These are phyloP conservation scores for Tetramorium bicarinatum DNA, from an alignment of 2,888 invertebrate species.

Conservation along the genomic window DNA sequence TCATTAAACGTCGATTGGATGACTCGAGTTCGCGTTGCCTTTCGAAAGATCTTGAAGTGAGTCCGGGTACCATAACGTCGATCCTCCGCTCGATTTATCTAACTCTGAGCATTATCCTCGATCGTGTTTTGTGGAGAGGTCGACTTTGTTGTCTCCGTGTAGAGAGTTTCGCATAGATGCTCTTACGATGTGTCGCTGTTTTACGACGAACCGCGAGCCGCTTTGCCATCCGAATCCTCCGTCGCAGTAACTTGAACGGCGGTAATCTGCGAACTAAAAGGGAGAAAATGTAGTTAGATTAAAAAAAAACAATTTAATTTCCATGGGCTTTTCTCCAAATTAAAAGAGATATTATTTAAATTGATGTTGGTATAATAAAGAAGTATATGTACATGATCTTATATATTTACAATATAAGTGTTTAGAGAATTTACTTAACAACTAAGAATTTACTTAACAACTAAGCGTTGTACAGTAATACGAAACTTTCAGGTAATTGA, in stretches of 20 bases:
- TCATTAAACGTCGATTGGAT: slow-evolving; percentile 16
- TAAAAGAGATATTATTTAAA: background rate
- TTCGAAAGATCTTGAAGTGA: background rate
- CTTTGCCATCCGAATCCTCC: slow-evolving; percentile 24
- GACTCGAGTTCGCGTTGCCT: background rate
- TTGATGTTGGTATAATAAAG: background rate
- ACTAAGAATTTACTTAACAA: no score
- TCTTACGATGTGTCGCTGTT: slow-evolving; percentile 55
- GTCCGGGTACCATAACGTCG: slow-evolving; percentile 53
- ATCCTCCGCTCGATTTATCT: slow-evolving; percentile 16
- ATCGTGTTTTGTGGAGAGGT: slow-evolving; percentile 10
- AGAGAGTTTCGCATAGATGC: slow-evolving; percentile 32
- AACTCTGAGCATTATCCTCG: slow-evolving; percentile 2
- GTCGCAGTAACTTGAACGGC: background rate
- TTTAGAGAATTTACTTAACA: no score
- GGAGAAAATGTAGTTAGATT: background rate
- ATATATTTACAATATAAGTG: no score
- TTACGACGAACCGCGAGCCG: slow-evolving; percentile 15
- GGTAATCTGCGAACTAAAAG: slow-evolving; percentile 48
- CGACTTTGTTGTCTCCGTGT: background rate
- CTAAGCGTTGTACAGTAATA: no score
- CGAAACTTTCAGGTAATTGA: no score
- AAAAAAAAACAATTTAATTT: no score
- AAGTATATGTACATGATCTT: no score
- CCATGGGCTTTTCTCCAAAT: no score